Evolutionary conservation across 2,888 invertebrate species (phyloP), one percentile per base, ranked within the genome.

Genomic region (Calameuta filiformis): DNA sequence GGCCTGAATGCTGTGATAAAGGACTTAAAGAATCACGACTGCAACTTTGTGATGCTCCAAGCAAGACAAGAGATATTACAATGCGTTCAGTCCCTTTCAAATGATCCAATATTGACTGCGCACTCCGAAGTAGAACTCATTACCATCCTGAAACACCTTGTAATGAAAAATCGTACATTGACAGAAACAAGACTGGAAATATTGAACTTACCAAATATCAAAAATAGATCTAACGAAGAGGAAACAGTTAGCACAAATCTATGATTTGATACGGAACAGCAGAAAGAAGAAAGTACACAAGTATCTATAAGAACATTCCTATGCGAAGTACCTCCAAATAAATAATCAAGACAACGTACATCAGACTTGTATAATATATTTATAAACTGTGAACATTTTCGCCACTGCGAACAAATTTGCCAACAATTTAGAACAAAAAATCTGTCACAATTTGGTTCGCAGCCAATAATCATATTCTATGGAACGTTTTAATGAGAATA

Each of bases 101-200:
- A 81, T 30, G 83, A 86, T 33, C 80, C 84, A 12, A 85, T 90
- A 69, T n/a, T 82, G 12, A 87, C 82, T 3, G 87, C 85, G 0
- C 83, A 83, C 73, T 85, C 83, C 3, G 89, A 89, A 76, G 68
- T 79, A 23, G 90, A 90, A 35, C 80, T 89, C 35, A 79, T 80
- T 30, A 82, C 85, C 2, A 80, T 83, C 35, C 76, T 88, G 30
- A 83, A 81, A 74, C 82, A 83, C 69, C 12, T 78, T 12, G 73
- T 68, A 31, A 76, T 35, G 30, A 35, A 35, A 31, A 78, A 73
- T 73, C 56, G 34, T 30, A 23, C 73, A 12, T 34, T 34, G 33
- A 35, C 37, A 33, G 76, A 78, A 23, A 76, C 76, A 30, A 75
- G 71, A 73, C 75, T 78, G 76, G 76, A 78, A 33, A 78, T 78